Evolutionary conservation across 2,113 vertebrate species (phyloP).

Genomic region (Meriones unguiculatus): DNA sequence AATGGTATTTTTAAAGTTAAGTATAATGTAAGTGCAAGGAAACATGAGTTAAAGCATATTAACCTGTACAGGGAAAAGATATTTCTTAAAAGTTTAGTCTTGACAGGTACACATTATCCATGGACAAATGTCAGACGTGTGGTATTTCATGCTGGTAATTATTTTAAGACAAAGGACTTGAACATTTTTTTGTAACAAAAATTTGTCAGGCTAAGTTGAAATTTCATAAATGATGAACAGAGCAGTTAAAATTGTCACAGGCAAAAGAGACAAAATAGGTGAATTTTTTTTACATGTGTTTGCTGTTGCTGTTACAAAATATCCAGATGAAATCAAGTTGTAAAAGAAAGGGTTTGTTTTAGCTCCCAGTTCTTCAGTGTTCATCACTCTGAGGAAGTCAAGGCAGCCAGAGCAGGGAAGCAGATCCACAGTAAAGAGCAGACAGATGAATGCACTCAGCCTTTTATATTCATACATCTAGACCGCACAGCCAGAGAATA

Average conservation of each 20-base stretch:
- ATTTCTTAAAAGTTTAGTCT: slow-evolving; percentile 34
- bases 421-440: neutral
- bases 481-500: neutral
- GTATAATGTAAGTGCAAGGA: neutral
- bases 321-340: no score
- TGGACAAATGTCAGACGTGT: slow-evolving; percentile 54
- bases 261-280: neutral
- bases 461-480: no score
- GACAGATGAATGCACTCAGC: no score
- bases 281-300: neutral
- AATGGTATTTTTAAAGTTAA: slow-evolving; percentile 48
- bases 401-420: neutral
- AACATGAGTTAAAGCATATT: slow-evolving; percentile 59
- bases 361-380: neutral
- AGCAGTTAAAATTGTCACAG: slow-evolving; percentile 6
- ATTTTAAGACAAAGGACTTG: slow-evolving; percentile 52
- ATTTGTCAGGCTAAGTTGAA: slow-evolving; percentile 35
- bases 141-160: slow-evolving; percentile 65
- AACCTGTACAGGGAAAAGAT: slow-evolving; percentile 32
- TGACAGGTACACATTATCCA: slow-evolving; percentile 46
- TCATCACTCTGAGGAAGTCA: neutral
- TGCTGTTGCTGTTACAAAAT: neutral
- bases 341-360: no score
- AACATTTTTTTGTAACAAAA: slow-evolving; percentile 57
- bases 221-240: slow-evolving; percentile 8